Conservation (phyloP, 1,140 invertebrate genomes). For the Heliconius nattereri region DNA sequence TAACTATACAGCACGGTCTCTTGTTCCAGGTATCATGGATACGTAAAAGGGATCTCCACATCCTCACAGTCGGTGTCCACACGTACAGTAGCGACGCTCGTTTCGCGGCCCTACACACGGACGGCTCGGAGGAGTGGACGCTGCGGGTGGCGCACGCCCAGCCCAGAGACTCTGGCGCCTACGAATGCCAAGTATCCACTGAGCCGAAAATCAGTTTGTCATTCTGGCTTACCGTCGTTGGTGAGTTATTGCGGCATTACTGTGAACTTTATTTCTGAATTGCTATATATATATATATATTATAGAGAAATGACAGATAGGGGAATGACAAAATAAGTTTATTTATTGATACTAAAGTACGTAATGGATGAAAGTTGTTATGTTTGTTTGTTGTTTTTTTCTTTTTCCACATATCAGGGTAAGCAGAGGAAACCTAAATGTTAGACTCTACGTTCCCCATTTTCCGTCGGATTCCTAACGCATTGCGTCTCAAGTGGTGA, state of each 20-base stretch:
- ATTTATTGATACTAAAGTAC: neutral
- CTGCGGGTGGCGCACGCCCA: constrained; percentile 90
- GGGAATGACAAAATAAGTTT: neutral
- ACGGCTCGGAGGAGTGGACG: constrained; percentile 94
- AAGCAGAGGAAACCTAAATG: neutral
- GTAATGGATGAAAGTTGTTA: neutral
- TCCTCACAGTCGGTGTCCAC: constrained; percentile 87
- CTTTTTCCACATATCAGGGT: too few relatives aligned
- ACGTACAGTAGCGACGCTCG: constrained; percentile 89
- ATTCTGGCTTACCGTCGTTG: constrained; percentile 90
- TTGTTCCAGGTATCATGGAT: constrained; percentile 87
- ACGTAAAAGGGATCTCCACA: constrained; percentile 87
- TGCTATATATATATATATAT: neutral
- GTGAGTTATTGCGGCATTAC: constrained; percentile 81
- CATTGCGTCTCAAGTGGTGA: too few relatives aligned
- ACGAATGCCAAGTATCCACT: constrained; percentile 93
- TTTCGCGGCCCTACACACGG: constrained; percentile 90
- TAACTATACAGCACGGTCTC: neutral
- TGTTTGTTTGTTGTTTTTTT: neutral
- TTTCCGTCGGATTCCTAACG: too few relatives aligned
- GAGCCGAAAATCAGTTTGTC: constrained; percentile 92
- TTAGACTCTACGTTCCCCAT: too few relatives aligned
- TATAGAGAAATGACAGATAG: neutral
- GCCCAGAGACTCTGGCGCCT: constrained; percentile 87
- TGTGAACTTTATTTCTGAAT: constrained; percentile 5